Percentiles rank a stretch among this genome's conserved stretches.
Evolutionary conservation across 2,888 invertebrate genomes (phyloP).

Genomic region (Marasmarcha lunaedactyla): DNA sequence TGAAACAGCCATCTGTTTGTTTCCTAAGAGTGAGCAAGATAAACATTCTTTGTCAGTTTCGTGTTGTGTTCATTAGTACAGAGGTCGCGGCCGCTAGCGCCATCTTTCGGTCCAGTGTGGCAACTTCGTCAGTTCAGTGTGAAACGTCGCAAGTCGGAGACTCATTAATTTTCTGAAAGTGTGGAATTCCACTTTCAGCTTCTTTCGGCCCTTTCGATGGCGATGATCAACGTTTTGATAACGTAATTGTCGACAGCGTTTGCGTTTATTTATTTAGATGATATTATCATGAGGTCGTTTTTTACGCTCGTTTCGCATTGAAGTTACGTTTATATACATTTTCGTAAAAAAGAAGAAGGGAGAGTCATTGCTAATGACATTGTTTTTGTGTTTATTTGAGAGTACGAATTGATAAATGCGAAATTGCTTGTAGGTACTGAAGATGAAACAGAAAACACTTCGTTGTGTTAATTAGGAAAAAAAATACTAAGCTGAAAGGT

Average conservation of each 20-base stretch:
- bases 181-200: slow-evolving; percentile 48
- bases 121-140: slow-evolving; percentile 43
- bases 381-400: too few relatives aligned
- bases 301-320: slow-evolving; percentile 2
- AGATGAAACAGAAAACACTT: too few relatives aligned
- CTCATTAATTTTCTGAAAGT: slow-evolving; percentile 67
- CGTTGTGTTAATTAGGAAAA: too few relatives aligned
- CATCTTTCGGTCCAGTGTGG: slow-evolving; percentile 48
- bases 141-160: slow-evolving; percentile 45
- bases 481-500: too few relatives aligned
- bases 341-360: too few relatives aligned
- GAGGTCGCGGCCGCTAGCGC: slow-evolving; percentile 34
- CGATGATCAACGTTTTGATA: slow-evolving; percentile 20
- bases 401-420: too few relatives aligned
- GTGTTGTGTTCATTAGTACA: slow-evolving; percentile 49
- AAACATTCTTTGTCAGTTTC: slow-evolving; percentile 44
- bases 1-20: slow-evolving; percentile 26
- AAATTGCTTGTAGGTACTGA: too few relatives aligned
- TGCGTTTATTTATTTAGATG: slow-evolving; percentile 2
- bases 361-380: too few relatives aligned
- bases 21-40: slow-evolving; percentile 31
- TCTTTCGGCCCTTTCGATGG: slow-evolving; percentile 30
- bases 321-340: not conserved
- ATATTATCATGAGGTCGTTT: slow-evolving; percentile 6
- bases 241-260: slow-evolving; percentile 2